Evolutionary conservation across 2,888 invertebrate genomes (phyloP).

Genomic region (Phasia obesa): DNA sequence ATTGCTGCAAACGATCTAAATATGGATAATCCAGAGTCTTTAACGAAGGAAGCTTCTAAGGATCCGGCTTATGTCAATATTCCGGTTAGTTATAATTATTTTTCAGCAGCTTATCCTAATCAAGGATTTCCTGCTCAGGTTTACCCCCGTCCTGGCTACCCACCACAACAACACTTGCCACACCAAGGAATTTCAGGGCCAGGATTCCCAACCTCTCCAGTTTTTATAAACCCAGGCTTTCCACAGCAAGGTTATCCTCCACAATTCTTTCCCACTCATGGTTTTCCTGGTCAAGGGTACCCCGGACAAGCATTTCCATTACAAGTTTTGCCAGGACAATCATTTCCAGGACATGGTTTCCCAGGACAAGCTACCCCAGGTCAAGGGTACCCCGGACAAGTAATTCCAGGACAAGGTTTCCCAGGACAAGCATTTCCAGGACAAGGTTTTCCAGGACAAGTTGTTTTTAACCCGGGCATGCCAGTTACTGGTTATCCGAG

Average conservation of each 20-base stretch:
- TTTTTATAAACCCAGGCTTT: background rate
- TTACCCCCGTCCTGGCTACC: background rate
- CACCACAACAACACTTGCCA: background rate
- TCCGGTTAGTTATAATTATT: slow-evolving; percentile 71
- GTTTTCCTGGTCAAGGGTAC: background rate
- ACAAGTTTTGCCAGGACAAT: background rate
- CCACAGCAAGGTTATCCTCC: background rate
- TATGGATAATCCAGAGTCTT: slow-evolving; percentile 1
- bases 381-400: slow-evolving; percentile 31
- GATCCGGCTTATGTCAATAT: slow-evolving; percentile 76
- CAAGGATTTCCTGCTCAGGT: background rate
- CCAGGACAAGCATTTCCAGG: slow-evolving; percentile 16
- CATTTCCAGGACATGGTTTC: slow-evolving; percentile 48
- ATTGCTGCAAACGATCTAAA: slow-evolving; percentile 28
- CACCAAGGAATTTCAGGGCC: background rate
- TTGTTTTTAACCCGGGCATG: slow-evolving; percentile 26
- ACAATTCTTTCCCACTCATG: background rate
- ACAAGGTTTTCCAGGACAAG: slow-evolving; percentile 31
- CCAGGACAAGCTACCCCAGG: background rate
- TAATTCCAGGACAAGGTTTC: slow-evolving; percentile 10
- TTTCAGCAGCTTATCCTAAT: background rate
- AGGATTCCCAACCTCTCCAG: background rate
- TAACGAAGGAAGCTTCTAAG: slow-evolving; percentile 73
- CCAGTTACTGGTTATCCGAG: slow-evolving; percentile 13
- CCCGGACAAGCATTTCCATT: slow-evolving; percentile 53